Base-by-base conservation (phyloP, 2,113 vertebrate species). In the Dinomys branickii region DNA sequence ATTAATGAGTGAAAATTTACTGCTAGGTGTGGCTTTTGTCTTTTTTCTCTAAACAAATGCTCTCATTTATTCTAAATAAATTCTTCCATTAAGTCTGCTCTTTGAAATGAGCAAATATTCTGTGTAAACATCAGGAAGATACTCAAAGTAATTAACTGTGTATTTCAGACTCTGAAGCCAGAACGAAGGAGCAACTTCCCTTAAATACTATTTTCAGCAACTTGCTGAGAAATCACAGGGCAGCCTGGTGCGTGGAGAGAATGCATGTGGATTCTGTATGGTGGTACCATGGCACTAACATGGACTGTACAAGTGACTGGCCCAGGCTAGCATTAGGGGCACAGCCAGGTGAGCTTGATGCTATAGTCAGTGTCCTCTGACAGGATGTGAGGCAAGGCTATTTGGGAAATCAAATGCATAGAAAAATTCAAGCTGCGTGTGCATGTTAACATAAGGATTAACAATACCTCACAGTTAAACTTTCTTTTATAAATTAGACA, bases 221-320 rank as follows among this genome's bases (percentile, higher is more conserved):
- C 81, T 93, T 88, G 82, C 93, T 61, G 82, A 47, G 91, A 97
- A 95, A 95, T 92, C 44, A 84, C 95, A 88, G 56, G 41, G n/a
- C 41, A 88, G 10, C 8, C 8, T 50, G 35, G 11, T 28, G 41
- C 22, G 28, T 22, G 77, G 50, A 89, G 9, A 90, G 14, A 61
- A 16, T 30, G 19, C 30, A 22, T 83, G 12, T 22, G 22, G 85
- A 93, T 44, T 94, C 12, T 41, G 22, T 2, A 1, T 77, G 26
- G n/a, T 12, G 13, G n/a, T n/a, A n/a, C n/a, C n/a, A n/a, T n/a
- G n/a, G n/a, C 26, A 82, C 73, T 38, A 52, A 56, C 1, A 77
- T 91, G 78, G 71, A 84, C 83, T 78, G 96, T 92, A 50, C 44
- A 58, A 67, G 7, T 8, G 11, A 59, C 69, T 44, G 61, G 50